phyloP scores from a whole-genome alignment of 2,888 invertebrate genomes.

The Craniophora ligustri region DNA sequence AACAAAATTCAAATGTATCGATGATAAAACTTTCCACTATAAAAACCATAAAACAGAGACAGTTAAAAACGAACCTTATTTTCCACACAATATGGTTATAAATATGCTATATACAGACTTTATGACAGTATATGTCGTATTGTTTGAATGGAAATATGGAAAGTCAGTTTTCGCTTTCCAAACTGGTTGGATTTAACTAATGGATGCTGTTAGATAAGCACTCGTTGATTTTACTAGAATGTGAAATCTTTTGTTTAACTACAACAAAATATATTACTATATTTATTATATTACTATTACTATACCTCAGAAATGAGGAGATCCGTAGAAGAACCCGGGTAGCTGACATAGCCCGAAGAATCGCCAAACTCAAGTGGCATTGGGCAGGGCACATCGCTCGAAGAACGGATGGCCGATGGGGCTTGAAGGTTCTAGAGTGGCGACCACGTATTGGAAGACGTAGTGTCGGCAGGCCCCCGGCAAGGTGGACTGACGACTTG shows the following conservation, averaged over 20 bases:
- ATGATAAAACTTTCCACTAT: slow-evolving; percentile 43
- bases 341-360: too few species aligned
- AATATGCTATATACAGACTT: slow-evolving; percentile 36
- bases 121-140: slow-evolving; percentile 36
- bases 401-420: too few species aligned
- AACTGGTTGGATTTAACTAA: slow-evolving; percentile 30
- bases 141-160: slow-evolving; percentile 46
- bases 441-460: too few species aligned
- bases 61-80: slow-evolving; percentile 21
- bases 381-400: too few species aligned
- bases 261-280: slow-evolving; percentile 14
- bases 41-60: slow-evolving; percentile 21
- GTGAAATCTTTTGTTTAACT: slow-evolving; percentile 29
- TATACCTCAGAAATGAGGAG: too few species aligned
- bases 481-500: too few species aligned
- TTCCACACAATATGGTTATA: not conserved
- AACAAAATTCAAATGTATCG: slow-evolving; percentile 26
- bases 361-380: too few species aligned
- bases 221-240: slow-evolving; percentile 18
- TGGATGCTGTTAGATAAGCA: slow-evolving; percentile 26
- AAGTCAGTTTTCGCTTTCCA: slow-evolving; percentile 51
- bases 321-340: too few species aligned
- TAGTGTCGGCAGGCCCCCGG: too few species aligned
- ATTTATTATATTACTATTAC: too few species aligned
- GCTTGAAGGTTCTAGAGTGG: too few species aligned